phyloP scores from a whole-genome alignment of 2,113 vertebrate genomes.

The Vanacampus margaritifer region DNA sequence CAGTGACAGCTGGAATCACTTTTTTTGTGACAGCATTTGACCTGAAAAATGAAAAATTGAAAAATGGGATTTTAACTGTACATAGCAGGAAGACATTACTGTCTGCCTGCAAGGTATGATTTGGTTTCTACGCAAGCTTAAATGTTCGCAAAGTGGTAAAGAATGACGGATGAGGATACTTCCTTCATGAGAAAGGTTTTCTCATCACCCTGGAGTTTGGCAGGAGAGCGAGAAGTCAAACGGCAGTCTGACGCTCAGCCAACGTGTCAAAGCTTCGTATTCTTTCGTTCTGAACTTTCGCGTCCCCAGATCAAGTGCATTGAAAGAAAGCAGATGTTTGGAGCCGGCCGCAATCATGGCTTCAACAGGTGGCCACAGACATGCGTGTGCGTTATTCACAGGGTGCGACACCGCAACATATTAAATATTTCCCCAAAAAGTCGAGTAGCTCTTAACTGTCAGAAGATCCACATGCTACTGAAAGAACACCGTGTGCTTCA shows the following conservation, averaged over 20 bases:
- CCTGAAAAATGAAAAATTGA: too few species aligned
- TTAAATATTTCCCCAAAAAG: too few species aligned
- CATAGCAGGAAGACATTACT: not conserved
- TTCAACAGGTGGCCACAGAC: slow-evolving; percentile 40
- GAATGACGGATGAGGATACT: slow-evolving; percentile 2
- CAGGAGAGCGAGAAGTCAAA: slow-evolving; percentile 5
- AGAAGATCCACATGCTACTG: too few species aligned
- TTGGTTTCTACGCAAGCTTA: not conserved
- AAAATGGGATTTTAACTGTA: too few species aligned
- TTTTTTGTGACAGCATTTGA: not conserved
- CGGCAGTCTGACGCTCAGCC: slow-evolving; percentile 5
- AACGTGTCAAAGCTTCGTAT: slow-evolving; percentile 10
- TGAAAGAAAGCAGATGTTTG: slow-evolving; percentile 36
- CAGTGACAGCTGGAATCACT: not conserved
- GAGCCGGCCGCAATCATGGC: slow-evolving; percentile 19
- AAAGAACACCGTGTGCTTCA: not conserved
- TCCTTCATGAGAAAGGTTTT: slow-evolving; percentile 4
- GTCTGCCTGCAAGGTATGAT: not conserved
- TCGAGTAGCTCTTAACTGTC: too few species aligned
- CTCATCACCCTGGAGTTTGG: slow-evolving; percentile 7
- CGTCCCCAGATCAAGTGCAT: slow-evolving; percentile 23
- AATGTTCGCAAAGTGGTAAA: not conserved
- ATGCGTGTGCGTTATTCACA: slow-evolving; percentile 43
- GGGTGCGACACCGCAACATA: slow-evolving; percentile 55
- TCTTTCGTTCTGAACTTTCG: slow-evolving; percentile 13